Evolutionary conservation across 2,797 vertebrate species (phyloP).

Genomic region (Microctenopoma lineatum): DNA sequence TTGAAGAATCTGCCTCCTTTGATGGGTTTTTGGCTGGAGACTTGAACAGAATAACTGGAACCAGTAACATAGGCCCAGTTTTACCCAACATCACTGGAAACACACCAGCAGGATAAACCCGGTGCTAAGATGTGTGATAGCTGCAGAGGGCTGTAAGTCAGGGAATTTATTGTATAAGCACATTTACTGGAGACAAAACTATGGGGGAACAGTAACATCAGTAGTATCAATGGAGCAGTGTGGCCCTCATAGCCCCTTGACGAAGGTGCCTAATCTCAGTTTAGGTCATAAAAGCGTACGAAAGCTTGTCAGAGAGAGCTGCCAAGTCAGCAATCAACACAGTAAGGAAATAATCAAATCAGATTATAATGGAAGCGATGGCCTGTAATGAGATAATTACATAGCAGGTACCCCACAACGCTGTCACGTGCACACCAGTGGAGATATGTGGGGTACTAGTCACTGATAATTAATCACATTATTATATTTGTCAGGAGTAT

Average conservation of each 20-base stretch:
- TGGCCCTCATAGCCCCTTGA: conserved; percentile 53
- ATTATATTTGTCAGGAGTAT: conserved; percentile 24
- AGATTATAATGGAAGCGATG: conserved; percentile 38
- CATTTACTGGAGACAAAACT: too few relatives aligned
- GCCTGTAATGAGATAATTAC: conserved; percentile 61
- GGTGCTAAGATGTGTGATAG: conserved; percentile 1
- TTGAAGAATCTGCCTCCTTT: conserved; percentile 30
- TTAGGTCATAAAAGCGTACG: conserved; percentile 37
- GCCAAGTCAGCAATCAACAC: conserved; percentile 39
- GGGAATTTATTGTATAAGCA: background rate
- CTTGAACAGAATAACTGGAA: conserved; percentile 39
- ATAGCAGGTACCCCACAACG: conserved; percentile 24
- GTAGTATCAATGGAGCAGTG: too few relatives aligned
- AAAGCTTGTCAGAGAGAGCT: conserved; percentile 19
- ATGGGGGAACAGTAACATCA: too few relatives aligned
- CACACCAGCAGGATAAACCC: background rate
- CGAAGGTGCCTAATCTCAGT: conserved; percentile 66
- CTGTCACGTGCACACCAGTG: conserved; percentile 32
- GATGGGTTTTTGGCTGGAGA: conserved; percentile 44
- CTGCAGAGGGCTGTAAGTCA: background rate
- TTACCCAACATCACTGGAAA: background rate
- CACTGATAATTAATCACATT: conserved; percentile 43
- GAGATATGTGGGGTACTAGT: conserved; percentile 12
- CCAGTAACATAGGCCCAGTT: background rate
- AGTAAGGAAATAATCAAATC: conserved; percentile 49